Evolutionary conservation across 2,888 invertebrate genomes (phyloP).

Genomic region (Parnassius smintheus): DNA sequence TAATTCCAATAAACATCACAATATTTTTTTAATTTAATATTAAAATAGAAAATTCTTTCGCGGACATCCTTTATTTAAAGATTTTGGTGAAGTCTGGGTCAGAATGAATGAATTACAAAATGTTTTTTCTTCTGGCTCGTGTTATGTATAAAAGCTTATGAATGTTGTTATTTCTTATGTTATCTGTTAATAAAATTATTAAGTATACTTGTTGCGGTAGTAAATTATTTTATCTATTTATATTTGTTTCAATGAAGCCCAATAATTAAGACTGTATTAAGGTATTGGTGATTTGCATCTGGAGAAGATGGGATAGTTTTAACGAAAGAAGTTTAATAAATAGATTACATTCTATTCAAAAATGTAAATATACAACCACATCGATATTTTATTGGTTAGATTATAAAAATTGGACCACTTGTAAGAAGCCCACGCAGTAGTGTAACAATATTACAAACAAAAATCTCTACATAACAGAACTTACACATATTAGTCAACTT

Average conservation of each 20-base stretch:
- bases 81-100: too few species aligned
- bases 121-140: too few species aligned
- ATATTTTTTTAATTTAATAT: too few species aligned
- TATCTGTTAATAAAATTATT: background rate
- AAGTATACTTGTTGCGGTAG: background rate
- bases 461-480: conserved; percentile 81
- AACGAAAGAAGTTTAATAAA: conserved; percentile 78
- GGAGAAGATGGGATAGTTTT: conserved; percentile 58
- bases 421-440: conserved; percentile 73
- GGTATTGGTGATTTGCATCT: conserved; percentile 9
- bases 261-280: background rate
- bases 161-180: too few species aligned
- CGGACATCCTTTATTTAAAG: too few species aligned
- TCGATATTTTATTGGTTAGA: conserved; percentile 81
- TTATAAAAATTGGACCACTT: conserved; percentile 81
- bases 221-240: background rate
- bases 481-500: conserved; percentile 81
- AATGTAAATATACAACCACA: conserved; percentile 81
- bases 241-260: background rate
- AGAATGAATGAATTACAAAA: too few species aligned
- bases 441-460: conserved; percentile 81
- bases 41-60: too few species aligned
- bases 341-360: conserved; percentile 77
- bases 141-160: too few species aligned
- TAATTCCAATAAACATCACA: too few species aligned